These are phyloP conservation scores for Nesidiocoris tenuis DNA, from an alignment of 2,888 invertebrate genomes.

Conservation along the genomic window DNA sequence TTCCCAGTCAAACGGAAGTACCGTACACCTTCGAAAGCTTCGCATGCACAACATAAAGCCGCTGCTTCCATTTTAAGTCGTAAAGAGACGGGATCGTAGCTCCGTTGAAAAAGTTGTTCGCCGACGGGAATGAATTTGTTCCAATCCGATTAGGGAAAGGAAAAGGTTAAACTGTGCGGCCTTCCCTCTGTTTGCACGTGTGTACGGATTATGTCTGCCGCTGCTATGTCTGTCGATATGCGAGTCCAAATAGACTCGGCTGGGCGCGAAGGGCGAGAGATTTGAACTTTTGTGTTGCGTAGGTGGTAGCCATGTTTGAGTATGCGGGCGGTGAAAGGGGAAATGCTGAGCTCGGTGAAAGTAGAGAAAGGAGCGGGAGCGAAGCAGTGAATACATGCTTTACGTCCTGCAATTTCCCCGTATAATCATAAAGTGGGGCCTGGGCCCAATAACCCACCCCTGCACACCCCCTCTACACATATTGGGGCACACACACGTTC, in stretches of 20 bases:
- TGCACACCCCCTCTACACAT: slow-evolving; percentile 3
- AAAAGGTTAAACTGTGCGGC: neutral
- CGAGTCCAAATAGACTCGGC: neutral
- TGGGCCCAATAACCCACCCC: neutral
- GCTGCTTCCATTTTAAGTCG: neutral
- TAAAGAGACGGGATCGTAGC: no score
- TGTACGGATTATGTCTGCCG: neutral
- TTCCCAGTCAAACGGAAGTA: no score
- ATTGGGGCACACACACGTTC: neutral
- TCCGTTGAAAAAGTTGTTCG: no score
- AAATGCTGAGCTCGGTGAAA: neutral
- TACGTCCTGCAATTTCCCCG: slow-evolving; percentile 41
- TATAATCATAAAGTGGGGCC: slow-evolving; percentile 39
- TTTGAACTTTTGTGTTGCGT: neutral
- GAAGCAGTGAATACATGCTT: slow-evolving; percentile 39
- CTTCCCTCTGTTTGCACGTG: neutral
- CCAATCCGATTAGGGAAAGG: slow-evolving; percentile 28
- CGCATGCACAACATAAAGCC: neutral
- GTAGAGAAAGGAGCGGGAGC: neutral
- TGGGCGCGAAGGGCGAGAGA: neutral
- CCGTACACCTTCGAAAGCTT: neutral
- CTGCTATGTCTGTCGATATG: neutral
- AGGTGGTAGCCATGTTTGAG: neutral
- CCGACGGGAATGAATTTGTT: slow-evolving; percentile 27
- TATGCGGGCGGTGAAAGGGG: neutral